A percentile compares a stretch with the other conserved stretches of the same genome.
phyloP scores from a whole-genome alignment of 2,797 vertebrate genomes.

The Heteromormyrus szaboi region DNA sequence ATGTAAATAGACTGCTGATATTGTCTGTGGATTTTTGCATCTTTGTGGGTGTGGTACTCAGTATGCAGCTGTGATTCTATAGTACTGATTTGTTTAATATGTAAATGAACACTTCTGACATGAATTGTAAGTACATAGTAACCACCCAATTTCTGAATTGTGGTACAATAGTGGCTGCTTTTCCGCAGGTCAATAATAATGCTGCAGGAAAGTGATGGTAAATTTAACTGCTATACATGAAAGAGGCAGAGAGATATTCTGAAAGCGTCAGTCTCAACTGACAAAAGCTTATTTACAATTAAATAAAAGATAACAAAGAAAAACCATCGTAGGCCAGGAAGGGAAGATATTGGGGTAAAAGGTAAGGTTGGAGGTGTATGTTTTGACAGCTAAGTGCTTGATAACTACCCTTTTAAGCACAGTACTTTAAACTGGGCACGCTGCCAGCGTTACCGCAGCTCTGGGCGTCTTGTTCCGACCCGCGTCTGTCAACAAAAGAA shows the following conservation, averaged over 20 bases:
- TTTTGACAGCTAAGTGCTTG: conserved; percentile 16
- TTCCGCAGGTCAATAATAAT: background rate
- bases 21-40: background rate
- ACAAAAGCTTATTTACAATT: background rate
- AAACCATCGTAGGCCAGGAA: background rate
- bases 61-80: background rate
- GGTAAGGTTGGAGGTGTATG: conserved; percentile 5
- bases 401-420: conserved; percentile 13
- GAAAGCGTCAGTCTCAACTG: background rate
- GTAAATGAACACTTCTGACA: background rate
- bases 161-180: too few species aligned
- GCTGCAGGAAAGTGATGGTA: too few species aligned
- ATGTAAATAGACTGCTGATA: background rate
- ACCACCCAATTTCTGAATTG: too few species aligned
- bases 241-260: background rate
- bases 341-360: background rate
- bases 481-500: conserved; percentile 1
- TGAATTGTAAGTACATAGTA: background rate
- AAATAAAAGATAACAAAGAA: background rate
- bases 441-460: background rate
- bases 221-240: background rate
- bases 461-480: conserved; percentile 8
- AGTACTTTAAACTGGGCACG: conserved; percentile 13
- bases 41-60: background rate
- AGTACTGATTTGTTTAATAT: background rate